Evolutionary conservation across 2,113 vertebrate genomes (phyloP), one percentile per base, ranked within the genome.

Genomic region (Tautogolabrus adspersus): DNA sequence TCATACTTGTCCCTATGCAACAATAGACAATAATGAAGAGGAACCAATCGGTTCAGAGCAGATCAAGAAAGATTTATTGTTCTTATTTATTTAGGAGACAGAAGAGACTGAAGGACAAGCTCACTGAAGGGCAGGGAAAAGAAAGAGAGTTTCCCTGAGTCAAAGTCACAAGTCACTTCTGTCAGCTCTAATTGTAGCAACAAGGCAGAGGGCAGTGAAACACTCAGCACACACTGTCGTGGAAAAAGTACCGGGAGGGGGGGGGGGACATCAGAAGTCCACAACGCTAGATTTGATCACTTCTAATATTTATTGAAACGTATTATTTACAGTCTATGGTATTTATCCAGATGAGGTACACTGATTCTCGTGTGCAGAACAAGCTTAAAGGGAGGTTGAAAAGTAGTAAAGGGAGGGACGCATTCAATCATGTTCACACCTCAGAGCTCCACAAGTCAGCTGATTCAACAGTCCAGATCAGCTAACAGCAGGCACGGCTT

Each of bases 131-230:
- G 3, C 13, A 13, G 40, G 11, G 15, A 12, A 63, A 26, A 61
- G 7, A 10, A 19, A 46, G 46, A 23, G 40, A 30, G 57, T 56
- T 66, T 69, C 23, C 3, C 58, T 5, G 52, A 69, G 63, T 52
- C 58, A 77, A 72, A 72, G 82, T 74, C 75, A 82, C 75, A 63
- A 66, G 77, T 75, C 74, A 49, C 42, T 26, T 18, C 22, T 21
- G 82, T 69, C 84, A 61, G 67, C 77, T 79, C 84, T 79, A 79
- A 88, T 63, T 70, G 82, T 77, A 40, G 82, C 54, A 60, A 51
- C 56, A 12, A 70, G 26, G 70, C 80, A 59, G 52, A 63, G 67
- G 64, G 51, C 72, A 57, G 38, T 3, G 26, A 70, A 38, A 66
- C 72, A 77, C 30, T 6, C 38, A 60, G n/a, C 22, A 44, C 64